phyloP scores from a whole-genome alignment of 2,888 invertebrate species.

The Cremastobaeus sp. region DNA sequence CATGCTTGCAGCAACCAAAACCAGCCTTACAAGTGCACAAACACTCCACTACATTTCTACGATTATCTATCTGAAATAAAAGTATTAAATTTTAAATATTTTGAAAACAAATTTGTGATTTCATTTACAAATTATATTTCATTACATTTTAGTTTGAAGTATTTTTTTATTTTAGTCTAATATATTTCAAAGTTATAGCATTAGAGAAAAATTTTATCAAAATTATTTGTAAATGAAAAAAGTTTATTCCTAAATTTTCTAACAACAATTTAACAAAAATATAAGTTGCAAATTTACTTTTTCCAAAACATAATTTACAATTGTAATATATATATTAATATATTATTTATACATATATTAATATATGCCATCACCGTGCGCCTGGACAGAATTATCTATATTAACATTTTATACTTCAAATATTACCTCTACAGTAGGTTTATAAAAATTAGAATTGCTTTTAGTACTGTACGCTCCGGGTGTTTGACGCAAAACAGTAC shows the following conservation, averaged over 20 bases:
- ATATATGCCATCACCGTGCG: neutral
- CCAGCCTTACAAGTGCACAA: slow-evolving; percentile 31
- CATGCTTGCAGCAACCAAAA: slow-evolving; percentile 32
- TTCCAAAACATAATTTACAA: too few relatives aligned
- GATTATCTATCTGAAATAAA: neutral
- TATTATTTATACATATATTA: too few relatives aligned
- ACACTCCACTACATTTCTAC: slow-evolving; percentile 2
- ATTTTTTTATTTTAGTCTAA: too few relatives aligned
- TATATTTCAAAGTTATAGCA: too few relatives aligned
- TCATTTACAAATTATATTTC: too few relatives aligned
- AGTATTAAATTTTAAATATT: neutral
- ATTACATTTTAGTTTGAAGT: too few relatives aligned
- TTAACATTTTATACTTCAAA: too few relatives aligned
- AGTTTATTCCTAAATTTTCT: too few relatives aligned
- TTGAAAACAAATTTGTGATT: neutral
- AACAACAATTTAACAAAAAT: neutral
- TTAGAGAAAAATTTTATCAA: too few relatives aligned
- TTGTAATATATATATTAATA: too few relatives aligned
- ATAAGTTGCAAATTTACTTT: too few relatives aligned
- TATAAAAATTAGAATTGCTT: slow-evolving; percentile 21
- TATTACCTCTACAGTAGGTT: slow-evolving; percentile 20
- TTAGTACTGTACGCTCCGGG: slow-evolving; percentile 7
- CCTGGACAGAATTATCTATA: neutral
- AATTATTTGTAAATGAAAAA: too few relatives aligned
- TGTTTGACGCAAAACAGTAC: slow-evolving; percentile 30